These are phyloP conservation scores for Callithrix jacchus DNA, from an alignment of 2,113 vertebrate species.

Conservation along the genomic window DNA sequence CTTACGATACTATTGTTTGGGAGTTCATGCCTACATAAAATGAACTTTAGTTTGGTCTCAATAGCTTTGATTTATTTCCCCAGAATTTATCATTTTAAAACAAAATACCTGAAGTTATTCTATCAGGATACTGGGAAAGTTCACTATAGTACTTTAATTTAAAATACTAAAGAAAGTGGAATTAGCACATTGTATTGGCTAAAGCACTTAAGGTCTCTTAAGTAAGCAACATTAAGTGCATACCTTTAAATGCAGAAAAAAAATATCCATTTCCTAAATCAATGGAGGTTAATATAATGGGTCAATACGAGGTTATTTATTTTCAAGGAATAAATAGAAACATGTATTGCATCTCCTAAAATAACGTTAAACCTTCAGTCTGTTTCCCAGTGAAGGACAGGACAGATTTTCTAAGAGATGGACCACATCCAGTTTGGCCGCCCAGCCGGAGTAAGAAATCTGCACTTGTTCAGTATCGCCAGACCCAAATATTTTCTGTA, in stretches of 20 bases:
- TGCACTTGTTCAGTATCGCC: background rate
- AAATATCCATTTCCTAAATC: conserved; percentile 59
- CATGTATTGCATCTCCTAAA: conserved; percentile 67
- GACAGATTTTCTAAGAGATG: conserved; percentile 71
- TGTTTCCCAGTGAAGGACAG: conserved; percentile 59
- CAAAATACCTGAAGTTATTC: background rate
- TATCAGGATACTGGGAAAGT: conserved; percentile 33
- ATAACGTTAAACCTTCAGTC: conserved; percentile 75
- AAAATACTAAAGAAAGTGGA: conserved; percentile 56
- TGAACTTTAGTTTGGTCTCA: conserved; percentile 42
- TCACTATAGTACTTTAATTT: conserved; percentile 12
- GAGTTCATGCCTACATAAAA: conserved; percentile 27
- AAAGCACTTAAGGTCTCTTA: conserved; percentile 63
- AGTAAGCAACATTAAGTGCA: conserved; percentile 59
- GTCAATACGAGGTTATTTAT: conserved; percentile 74
- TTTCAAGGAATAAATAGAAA: conserved; percentile 69
- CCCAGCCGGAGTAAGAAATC: conserved; percentile 55
- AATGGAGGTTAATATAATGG: conserved; percentile 51
- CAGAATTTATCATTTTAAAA: conserved; percentile 11
- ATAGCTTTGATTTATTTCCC: conserved; percentile 29
- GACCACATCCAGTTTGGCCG: conserved; percentile 69
- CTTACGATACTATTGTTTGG: conserved; percentile 39
- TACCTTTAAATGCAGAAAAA: conserved; percentile 17
- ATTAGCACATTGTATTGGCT: conserved; percentile 51
- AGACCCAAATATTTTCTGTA: conserved; percentile 47